Base-by-base conservation (phyloP, 2,797 vertebrate species). In the Melanotaenia maccullochi region DNA sequence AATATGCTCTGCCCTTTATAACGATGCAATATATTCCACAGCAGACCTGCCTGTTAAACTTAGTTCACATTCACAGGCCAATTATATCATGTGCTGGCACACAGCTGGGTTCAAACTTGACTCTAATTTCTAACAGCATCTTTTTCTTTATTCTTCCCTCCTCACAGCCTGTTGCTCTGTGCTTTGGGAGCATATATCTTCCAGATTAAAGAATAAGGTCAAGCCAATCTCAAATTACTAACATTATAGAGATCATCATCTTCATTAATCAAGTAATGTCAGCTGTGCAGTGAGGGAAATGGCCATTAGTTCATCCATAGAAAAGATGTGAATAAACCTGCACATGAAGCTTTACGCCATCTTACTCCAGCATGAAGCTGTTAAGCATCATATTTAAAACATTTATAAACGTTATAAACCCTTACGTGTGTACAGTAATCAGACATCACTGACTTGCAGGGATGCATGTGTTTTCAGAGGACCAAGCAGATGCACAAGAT, bases 121-220 rank as follows among this genome's bases (percentile, higher is more conserved):
- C 36, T 84, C 63, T 75, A 54, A 78, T 86, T 87, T 73, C 55
- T 40, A 54, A 61, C 42, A 38, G 62, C 59, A 47, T 28, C 36
- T 62, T 54, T 62, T 55, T 25, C 18, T 47, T 47, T 18, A 14
- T 42, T 20, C 18, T 20, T 2, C 8, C 11, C 24, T 30, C 13
- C 66, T 24, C 59, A 44, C 61, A 79, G 78, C 72, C 76, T 81
- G 83, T 86, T 76, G 78, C 78, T 75, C 68, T 44, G 47, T 16
- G 9, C 71, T 67, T 69, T 60, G 36, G 55, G 68, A 84, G 66
- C 71, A 82, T 69, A 75, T 79, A 79, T 86, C 55, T 75, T 58
- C 38, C 72, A 84, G 86, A 85, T 89, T 87, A 90, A 68, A 73
- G 71, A 81, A 87, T 44, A 66, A 75, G 77, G 79, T 85, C 79